phyloP scores from a whole-genome alignment of 2,113 vertebrate species.

The Diphyllodes magnificus region DNA sequence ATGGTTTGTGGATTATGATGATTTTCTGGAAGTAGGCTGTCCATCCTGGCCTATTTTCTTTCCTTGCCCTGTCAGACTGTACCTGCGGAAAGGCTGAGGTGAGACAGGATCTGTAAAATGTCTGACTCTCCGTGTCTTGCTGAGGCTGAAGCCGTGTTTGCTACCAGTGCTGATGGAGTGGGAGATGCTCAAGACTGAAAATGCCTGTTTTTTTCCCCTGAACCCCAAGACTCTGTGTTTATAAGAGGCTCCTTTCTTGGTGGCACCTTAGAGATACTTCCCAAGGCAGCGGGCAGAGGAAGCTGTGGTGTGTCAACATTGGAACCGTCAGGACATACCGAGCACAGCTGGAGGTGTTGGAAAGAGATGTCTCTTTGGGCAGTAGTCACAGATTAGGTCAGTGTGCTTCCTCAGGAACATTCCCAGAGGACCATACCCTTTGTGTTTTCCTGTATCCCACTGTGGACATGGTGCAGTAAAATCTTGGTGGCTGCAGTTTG shows the following conservation, averaged over 20 bases:
- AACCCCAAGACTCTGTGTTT: neutral
- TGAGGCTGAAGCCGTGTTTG: neutral
- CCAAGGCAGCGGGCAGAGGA: neutral
- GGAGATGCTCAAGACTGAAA: neutral
- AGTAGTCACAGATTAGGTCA: neutral
- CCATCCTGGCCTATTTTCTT: neutral
- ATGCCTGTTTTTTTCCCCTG: neutral
- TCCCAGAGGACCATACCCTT: neutral
- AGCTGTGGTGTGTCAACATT: neutral
- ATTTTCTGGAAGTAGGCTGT: neutral
- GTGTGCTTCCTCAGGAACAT: neutral
- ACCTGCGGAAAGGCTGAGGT: neutral
- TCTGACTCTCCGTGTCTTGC: neutral
- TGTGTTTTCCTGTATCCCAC: neutral
- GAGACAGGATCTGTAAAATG: neutral
- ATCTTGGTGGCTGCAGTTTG: neutral
- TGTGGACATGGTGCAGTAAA: accelerated
- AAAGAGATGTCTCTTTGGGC: neutral
- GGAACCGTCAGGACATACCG: neutral
- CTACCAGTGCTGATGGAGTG: neutral
- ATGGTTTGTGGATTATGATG: neutral
- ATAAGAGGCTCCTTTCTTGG: neutral
- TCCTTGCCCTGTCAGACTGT: neutral
- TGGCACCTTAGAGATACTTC: neutral
- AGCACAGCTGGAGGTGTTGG: neutral